Evolutionary conservation across 1,140 invertebrate genomes (phyloP), one percentile per base, ranked within the genome.

Genomic region (Eupristina koningsbergeri): DNA sequence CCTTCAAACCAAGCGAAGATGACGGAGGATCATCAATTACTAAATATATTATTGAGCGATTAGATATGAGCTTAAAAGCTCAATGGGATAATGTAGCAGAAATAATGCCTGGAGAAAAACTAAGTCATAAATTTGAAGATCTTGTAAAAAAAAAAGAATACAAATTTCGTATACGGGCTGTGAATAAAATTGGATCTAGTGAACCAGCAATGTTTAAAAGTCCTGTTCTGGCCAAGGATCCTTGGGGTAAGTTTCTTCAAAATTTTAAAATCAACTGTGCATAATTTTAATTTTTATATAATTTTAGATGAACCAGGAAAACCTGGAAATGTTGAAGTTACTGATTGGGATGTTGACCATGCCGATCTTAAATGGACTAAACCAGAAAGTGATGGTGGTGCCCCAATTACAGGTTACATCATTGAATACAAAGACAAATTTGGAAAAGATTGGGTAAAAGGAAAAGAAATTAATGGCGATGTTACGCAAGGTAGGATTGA

Each of bases 311-410:
- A 98, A 92, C 98, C 98, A 73, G 96, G 97, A 36, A 98, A 98
- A 89, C 98, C 98, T 19, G 96, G 95, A 79, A 95, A 95, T 88
- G 96, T 98, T 77, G 96, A 98, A 90, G 94, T 98, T n/a, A 94
- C 94, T 26, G 98, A 99, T 89, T 99, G 98, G 98, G 98, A 98
- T 90, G 97, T 97, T 87, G 97, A 98, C 89, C 97, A 98, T 90
- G 98, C 98, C 53, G 97, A 98, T 91, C 93, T 99, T 11, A 97
- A 96, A 91, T 98, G 97, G 96, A 94, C 95, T 3, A 96, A 96
- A 89, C 98, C 98, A 34, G 97, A 97, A 81, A 96, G 93, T 84
- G 97, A 99, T 91, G 98, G 98, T 83, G 98, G 98, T 85, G 96
- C 98, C 86, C 97, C 97, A n/a, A 98, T 99, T 87, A 97, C 97